These are phyloP conservation scores for Acropternis orthonyx DNA, from an alignment of 2,797 vertebrate genomes.

Conservation along the genomic window DNA sequence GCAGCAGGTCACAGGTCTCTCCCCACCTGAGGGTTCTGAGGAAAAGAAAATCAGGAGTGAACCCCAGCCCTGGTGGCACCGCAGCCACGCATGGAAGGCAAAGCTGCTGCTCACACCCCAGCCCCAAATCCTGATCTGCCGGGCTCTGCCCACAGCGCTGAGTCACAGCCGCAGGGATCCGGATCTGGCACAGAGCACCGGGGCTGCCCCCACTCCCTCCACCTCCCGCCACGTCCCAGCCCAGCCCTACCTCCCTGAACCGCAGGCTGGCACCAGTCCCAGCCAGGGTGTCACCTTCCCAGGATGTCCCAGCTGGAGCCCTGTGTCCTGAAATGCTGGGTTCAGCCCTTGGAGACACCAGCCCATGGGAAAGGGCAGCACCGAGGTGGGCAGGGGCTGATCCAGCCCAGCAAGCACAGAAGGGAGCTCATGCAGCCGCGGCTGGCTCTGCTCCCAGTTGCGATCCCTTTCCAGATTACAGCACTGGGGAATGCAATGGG, in stretches of 20 bases:
- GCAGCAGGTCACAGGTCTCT: background rate
- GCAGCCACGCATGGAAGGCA: rapidly evolving
- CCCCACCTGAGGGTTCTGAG: background rate
- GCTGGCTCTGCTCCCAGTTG: rapidly evolving
- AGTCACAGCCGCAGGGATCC: background rate
- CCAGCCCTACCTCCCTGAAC: background rate
- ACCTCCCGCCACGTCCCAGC: background rate
- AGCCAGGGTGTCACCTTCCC: background rate
- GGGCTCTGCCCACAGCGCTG: background rate
- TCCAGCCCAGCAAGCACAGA: rapidly evolving
- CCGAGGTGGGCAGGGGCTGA: background rate
- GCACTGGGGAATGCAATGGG: background rate
- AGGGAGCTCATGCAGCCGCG: rapidly evolving
- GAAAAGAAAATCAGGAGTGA: background rate
- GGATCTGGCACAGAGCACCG: background rate
- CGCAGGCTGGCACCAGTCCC: background rate
- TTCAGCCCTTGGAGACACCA: background rate
- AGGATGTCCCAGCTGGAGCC: background rate
- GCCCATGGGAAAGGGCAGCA: background rate
- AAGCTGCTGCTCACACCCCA: background rate
- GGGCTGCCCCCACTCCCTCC: background rate
- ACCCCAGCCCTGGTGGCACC: background rate
- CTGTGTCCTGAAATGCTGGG: rapidly evolving
- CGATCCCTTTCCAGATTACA: background rate
- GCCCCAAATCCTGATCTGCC: background rate